Percentiles rank a stretch among this genome's conserved stretches.
phyloP scores from a whole-genome alignment of 1,140 invertebrate genomes.

The Octopus sinensis region DNA sequence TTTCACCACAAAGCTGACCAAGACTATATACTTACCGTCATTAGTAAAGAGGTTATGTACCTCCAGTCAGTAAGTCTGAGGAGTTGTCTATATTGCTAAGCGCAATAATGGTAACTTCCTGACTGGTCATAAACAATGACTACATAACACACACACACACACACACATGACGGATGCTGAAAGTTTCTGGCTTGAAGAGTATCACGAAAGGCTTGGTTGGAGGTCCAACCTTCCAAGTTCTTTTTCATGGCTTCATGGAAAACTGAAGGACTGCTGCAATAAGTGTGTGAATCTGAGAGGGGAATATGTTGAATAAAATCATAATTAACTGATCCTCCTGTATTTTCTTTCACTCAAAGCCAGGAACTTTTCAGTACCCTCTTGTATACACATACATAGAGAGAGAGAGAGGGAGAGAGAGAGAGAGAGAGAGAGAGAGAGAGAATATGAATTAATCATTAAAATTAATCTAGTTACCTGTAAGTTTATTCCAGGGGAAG shows the following conservation, averaged over 20 bases:
- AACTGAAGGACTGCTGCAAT: too few relatives aligned
- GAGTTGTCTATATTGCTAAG: neutral
- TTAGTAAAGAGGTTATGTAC: neutral
- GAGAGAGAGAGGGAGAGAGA: neutral
- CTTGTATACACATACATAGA: too few relatives aligned
- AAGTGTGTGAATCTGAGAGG: too few relatives aligned
- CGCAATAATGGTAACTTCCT: neutral
- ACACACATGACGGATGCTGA: neutral
- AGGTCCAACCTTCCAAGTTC: too few relatives aligned
- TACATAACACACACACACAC: neutral
- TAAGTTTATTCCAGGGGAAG: slow-evolving; percentile 51
- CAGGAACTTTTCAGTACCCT: too few relatives aligned
- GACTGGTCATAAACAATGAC: neutral
- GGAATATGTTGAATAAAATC: too few relatives aligned
- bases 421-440: neutral
- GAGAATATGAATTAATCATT: too few relatives aligned
- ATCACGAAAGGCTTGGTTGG: too few relatives aligned
- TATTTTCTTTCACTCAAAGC: too few relatives aligned
- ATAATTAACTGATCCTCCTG: too few relatives aligned
- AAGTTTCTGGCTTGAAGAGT: too few relatives aligned
- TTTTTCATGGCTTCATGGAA: too few relatives aligned
- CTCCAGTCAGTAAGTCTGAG: neutral
- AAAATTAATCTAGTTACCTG: slow-evolving; percentile 32
- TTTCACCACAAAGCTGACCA: neutral
- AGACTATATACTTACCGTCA: neutral